phyloP scores from a whole-genome alignment of 1,140 invertebrate species.

The Thaumetopoea pityocampa region DNA sequence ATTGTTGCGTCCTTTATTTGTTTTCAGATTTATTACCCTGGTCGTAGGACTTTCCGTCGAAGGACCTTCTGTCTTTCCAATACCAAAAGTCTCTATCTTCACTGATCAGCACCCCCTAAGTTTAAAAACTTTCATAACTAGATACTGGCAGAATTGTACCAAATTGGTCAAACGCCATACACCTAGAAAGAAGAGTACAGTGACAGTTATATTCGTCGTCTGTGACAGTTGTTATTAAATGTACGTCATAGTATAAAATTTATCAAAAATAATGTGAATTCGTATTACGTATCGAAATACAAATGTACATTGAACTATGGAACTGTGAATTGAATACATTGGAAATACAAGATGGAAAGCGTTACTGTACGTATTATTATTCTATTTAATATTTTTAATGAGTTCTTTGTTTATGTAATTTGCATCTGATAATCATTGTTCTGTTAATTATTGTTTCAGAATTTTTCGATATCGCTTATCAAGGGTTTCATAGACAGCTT shows the following conservation, averaged over 20 bases:
- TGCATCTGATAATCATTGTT: constrained; percentile 19
- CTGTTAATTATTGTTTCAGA: constrained; percentile 73
- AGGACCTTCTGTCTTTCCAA: too few relatives aligned
- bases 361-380: constrained; percentile 41
- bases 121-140: too few relatives aligned
- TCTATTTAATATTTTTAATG: constrained; percentile 14
- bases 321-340: constrained; percentile 28
- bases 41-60: too few relatives aligned
- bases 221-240: constrained; percentile 12
- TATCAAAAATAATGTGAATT: constrained; percentile 31
- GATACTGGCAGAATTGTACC: too few relatives aligned
- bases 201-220: too few relatives aligned
- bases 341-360: constrained; percentile 51
- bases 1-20: too few relatives aligned
- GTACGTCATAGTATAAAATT: constrained; percentile 40
- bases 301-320: constrained; percentile 33
- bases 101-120: too few relatives aligned
- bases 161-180: too few relatives aligned
- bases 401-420: constrained; percentile 16
- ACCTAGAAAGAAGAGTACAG: too few relatives aligned
- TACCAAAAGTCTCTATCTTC: too few relatives aligned
- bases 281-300: too few relatives aligned
- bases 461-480: constrained; percentile 78
- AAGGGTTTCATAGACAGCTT: constrained; percentile 83
- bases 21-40: too few relatives aligned